Evolutionary conservation across 2,113 vertebrate species (phyloP).

Genomic region (Hippocampus barbouri): DNA sequence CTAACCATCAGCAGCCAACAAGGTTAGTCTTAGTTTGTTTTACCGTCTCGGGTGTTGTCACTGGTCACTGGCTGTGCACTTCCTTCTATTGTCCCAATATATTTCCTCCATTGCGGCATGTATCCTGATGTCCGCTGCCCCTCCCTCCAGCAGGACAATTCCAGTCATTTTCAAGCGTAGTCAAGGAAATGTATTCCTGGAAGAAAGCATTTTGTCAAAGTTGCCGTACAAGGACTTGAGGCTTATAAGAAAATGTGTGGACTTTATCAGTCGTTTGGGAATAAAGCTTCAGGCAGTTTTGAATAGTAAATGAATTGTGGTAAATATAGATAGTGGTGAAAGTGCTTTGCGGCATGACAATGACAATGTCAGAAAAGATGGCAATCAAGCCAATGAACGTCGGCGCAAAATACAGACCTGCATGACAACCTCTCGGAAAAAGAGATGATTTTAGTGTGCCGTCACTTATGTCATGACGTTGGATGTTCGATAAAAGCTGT

Average conservation of each 20-base stretch:
- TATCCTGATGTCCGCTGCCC: constrained; percentile 8
- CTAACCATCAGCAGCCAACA: neutral
- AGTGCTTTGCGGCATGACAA: too few species aligned
- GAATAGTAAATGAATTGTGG: too few species aligned
- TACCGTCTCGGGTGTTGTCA: constrained; percentile 46
- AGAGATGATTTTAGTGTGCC: neutral
- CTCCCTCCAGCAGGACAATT: neutral
- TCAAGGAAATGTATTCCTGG: neutral
- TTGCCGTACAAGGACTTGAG: neutral
- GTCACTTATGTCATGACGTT: neutral
- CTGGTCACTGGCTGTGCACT: constrained; percentile 35
- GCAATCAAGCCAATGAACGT: too few species aligned
- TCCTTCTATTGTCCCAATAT: constrained; percentile 52
- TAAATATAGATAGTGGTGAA: too few species aligned
- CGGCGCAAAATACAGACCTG: neutral
- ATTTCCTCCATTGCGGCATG: constrained; percentile 24
- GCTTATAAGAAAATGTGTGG: neutral
- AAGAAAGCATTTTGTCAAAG: constrained; percentile 5
- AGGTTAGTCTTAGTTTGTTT: constrained; percentile 18
- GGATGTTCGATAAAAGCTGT: neutral
- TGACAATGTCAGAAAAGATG: too few species aligned
- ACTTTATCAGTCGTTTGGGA: neutral
- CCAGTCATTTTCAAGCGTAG: neutral
- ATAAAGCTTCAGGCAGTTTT: too few species aligned
- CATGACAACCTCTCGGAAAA: neutral